Percentiles rank a stretch among this genome's conserved stretches.
These are phyloP conservation scores for Macropus fuliginosus DNA, from an alignment of 2,797 vertebrate species.

Conservation along the genomic window DNA sequence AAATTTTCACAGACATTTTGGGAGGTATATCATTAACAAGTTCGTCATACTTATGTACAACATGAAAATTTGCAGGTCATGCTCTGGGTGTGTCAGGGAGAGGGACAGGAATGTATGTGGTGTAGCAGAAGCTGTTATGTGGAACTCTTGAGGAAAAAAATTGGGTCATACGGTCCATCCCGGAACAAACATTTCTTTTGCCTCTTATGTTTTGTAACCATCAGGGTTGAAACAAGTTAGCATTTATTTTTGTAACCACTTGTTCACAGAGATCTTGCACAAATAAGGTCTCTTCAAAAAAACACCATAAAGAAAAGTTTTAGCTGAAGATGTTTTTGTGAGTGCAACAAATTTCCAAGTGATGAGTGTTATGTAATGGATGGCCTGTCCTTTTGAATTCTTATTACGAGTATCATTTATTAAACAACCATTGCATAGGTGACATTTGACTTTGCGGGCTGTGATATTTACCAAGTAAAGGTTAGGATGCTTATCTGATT, in stretches of 20 bases:
- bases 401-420: not conserved
- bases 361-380: not conserved
- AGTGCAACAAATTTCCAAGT: not conserved
- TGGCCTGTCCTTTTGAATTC: not conserved
- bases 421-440: not conserved
- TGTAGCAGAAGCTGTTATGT: not conserved
- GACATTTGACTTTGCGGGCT: not conserved
- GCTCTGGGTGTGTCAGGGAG: not conserved
- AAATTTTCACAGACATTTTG: not conserved
- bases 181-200: not conserved
- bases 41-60: not conserved
- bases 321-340: not conserved
- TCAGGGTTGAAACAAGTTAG: not conserved
- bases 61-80: not conserved
- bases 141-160: slow-evolving; percentile 17
- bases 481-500: not conserved
- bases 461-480: not conserved
- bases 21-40: not conserved
- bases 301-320: not conserved
- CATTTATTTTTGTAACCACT: slow-evolving; percentile 33
- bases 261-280: not conserved
- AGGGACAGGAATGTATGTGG: not conserved
- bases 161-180: not conserved
- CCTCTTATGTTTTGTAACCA: not conserved
- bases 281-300: not conserved